These are phyloP conservation scores for Calephelis virginiensis DNA, from an alignment of 1,140 invertebrate species.

Conservation along the genomic window DNA sequence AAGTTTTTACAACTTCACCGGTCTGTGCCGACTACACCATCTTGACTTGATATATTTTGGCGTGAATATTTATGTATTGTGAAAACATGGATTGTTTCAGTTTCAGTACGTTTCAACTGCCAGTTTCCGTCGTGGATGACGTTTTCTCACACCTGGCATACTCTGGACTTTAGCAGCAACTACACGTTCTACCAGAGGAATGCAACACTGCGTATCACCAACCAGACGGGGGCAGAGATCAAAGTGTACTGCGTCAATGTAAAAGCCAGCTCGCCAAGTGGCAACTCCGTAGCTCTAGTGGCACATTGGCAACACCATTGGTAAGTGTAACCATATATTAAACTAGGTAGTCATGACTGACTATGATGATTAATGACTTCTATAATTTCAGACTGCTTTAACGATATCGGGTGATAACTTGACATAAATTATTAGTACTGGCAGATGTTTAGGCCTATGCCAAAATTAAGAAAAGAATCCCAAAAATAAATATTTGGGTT, in stretches of 20 bases:
- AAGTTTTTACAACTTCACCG: no score
- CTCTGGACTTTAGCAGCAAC: constrained; percentile 83
- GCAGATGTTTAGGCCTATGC: no score
- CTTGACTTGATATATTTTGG: no score
- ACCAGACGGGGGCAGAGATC: constrained; percentile 79
- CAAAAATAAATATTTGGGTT: no score
- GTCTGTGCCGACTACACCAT: no score
- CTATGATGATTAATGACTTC: no score
- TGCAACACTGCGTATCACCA: constrained; percentile 81
- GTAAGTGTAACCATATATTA: constrained; percentile 33
- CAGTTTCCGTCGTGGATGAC: constrained; percentile 85
- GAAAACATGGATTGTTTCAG: constrained; percentile 47
- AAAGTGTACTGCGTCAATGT: constrained; percentile 82
- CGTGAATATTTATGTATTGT: no score
- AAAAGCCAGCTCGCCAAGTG: constrained; percentile 78
- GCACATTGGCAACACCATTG: constrained; percentile 80
- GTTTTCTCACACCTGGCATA: constrained; percentile 84
- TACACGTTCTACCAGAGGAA: constrained; percentile 84
- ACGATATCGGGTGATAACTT: no score
- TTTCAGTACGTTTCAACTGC: constrained; percentile 81
- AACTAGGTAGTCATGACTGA: no score
- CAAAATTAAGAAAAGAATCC: no score
- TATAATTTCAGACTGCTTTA: no score
- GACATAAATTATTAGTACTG: no score
- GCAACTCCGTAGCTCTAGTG: constrained; percentile 77